phyloP scores from a whole-genome alignment of 2,888 invertebrate genomes.

The Nymphalis urticae region DNA sequence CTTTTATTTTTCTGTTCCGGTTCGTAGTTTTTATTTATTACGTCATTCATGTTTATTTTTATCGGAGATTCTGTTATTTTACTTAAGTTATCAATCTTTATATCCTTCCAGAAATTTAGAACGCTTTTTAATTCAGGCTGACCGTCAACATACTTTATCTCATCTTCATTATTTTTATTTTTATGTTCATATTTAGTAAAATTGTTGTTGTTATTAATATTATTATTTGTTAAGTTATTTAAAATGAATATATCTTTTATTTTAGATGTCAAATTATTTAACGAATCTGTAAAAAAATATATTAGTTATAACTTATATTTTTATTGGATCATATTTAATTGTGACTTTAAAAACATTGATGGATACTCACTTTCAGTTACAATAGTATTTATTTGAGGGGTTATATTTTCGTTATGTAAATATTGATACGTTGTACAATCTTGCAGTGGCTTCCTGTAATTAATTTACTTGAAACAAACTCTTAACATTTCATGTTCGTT shows the following conservation, averaged over 20 bases:
- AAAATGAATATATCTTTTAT: not conserved
- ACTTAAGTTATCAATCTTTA: slow-evolving; percentile 14
- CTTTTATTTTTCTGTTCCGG: slow-evolving; percentile 28
- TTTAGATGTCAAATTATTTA: not conserved
- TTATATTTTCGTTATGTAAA: slow-evolving; percentile 15
- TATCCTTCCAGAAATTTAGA: slow-evolving; percentile 45
- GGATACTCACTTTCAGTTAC: slow-evolving; percentile 3
- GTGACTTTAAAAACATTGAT: not conserved
- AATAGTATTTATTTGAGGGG: not conserved
- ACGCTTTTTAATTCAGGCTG: slow-evolving; percentile 46
- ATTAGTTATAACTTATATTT: not conserved
- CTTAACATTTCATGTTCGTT: not conserved
- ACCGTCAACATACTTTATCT: slow-evolving; percentile 30
- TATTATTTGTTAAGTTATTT: not conserved
- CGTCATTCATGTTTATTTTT: slow-evolving; percentile 3
- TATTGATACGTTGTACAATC: slow-evolving; percentile 15
- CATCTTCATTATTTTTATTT: slow-evolving; percentile 31
- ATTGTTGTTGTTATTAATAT: not conserved
- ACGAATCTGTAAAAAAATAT: not conserved
- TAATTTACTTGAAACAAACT: not conserved
- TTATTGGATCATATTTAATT: not conserved
- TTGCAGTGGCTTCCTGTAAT: slow-evolving; percentile 15
- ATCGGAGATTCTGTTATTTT: not conserved
- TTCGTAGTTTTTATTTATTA: slow-evolving; percentile 5
- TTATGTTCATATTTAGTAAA: slow-evolving; percentile 5